phyloP scores from a whole-genome alignment of 35 echinoderm and acorn worm genomes.

The Chiridota heheva region DNA sequence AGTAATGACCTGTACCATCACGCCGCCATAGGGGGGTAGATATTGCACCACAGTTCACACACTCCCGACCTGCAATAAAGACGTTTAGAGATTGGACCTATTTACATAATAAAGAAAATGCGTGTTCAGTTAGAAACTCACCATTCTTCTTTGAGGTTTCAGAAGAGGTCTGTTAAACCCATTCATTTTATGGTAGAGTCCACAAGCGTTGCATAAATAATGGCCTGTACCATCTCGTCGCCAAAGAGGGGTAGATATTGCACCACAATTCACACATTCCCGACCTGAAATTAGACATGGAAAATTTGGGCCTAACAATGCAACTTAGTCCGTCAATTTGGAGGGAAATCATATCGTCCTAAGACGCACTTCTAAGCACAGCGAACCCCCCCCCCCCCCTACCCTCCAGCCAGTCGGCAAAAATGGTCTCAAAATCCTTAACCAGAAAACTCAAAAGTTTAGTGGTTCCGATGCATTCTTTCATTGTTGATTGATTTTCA shows the following conservation, averaged over 20 bases:
- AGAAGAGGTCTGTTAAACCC: constrained; percentile 91
- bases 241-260: constrained; percentile 97
- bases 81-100: not conserved
- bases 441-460: too few relatives aligned
- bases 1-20: constrained; percentile 96
- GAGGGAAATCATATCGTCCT: too few relatives aligned
- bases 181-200: constrained; percentile 99
- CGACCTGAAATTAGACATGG: constrained; percentile 47
- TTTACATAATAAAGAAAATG: not conserved
- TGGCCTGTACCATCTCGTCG: constrained; percentile 96
- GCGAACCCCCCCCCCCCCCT: too few relatives aligned
- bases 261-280: constrained; percentile 98
- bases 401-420: too few relatives aligned
- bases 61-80: constrained; percentile 75
- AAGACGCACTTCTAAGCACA: too few relatives aligned
- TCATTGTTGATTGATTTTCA: too few relatives aligned
- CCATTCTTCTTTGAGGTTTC: constrained; percentile 94
- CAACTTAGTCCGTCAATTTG: too few relatives aligned
- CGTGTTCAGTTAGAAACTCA: constrained; percentile 44
- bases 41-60: constrained; percentile 97
- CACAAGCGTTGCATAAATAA: constrained; percentile 98
- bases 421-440: too few relatives aligned
- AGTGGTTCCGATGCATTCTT: too few relatives aligned
- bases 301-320: not conserved
- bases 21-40: constrained; percentile 97